phyloP scores from a whole-genome alignment of 2,113 vertebrate genomes.

The Erinaceus europaeus region DNA sequence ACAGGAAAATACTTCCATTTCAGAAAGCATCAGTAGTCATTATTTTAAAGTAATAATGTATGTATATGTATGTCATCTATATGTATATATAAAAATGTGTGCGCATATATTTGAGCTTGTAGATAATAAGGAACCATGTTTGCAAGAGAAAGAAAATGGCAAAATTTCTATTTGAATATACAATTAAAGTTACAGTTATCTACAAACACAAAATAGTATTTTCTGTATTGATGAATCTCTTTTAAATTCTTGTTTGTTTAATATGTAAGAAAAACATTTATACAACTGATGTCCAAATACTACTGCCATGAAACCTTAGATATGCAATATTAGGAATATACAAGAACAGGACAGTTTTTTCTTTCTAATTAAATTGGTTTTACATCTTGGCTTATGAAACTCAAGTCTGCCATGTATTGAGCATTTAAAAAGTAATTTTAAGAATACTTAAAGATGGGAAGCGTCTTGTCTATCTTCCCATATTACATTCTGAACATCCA shows the following conservation, averaged over 20 bases:
- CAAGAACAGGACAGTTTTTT: not conserved
- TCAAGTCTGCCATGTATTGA: not conserved
- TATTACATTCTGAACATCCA: not conserved
- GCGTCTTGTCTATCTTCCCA: not conserved
- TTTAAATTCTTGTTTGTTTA: not conserved
- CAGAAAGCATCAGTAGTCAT: conserved; percentile 7
- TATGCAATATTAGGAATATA: not conserved
- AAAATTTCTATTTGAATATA: not conserved
- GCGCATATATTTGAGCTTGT: not conserved
- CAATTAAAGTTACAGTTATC: not conserved
- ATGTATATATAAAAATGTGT: conserved; percentile 14
- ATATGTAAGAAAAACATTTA: not conserved
- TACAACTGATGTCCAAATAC: not conserved
- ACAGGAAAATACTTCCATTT: conserved; percentile 54
- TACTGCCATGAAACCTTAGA: not conserved
- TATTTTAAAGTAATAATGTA: conserved; percentile 53
- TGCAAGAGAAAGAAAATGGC: conserved; percentile 33
- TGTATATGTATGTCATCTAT: not conserved
- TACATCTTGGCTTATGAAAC: conserved; percentile 5
- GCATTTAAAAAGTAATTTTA: not conserved
- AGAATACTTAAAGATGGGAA: not conserved
- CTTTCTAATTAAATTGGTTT: not conserved
- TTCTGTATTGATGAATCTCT: not conserved
- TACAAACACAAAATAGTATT: conserved; percentile 40
- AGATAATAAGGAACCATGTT: conserved; percentile 39